Evolutionary conservation across 2,888 invertebrate species (phyloP), one percentile per base, ranked within the genome.

Genomic region (Parnassius glacialis): DNA sequence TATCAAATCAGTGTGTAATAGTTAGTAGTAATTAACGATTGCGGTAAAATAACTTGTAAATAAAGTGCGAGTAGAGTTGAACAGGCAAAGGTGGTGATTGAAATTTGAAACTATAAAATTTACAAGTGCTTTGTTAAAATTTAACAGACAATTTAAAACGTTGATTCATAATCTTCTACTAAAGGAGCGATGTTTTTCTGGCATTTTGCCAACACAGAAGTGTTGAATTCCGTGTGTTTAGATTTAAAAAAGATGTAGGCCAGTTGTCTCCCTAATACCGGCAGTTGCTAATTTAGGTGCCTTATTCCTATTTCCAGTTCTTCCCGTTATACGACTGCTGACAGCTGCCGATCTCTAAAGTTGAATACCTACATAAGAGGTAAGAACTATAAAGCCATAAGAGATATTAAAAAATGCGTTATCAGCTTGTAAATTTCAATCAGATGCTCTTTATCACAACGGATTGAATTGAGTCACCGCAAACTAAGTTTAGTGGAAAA

Each of bases 151-250:
- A 47, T 63, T 56, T 56, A 59, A 45, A 52, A 55, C 41, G n/a
- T 44, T 51, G 25, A 63, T 59, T 45, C n/a, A 52, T 13, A 20
- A 51, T 59, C n/a, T 52, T 59, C 55, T 52, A 52, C 52, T 51
- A 41, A 52, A 51, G 51, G 51, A 59, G 16, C n/a, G 42, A 45
- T 45, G 45, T 52, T 58, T 53, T 52, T 13, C 54, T 62, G 62
- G 62, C 62, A n/a, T 52, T 48, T 45, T 43, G 62, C 62, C 62
- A 62, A 55, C 16, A 55, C 12, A 43, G 58, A 47, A 45, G 51
- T 45, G 47, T 62, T 59, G 55, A 42, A 62, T 62, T 58, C 62
- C 54, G 58, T 48, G 54, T 43, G 53, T 16, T 44, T 55, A 55
- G 45, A 45, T 16, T 53, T 25, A 48, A 58, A 52, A 55, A 51